These are phyloP conservation scores for Sitobion miscanthi DNA, from an alignment of 1,140 invertebrate species.

Conservation along the genomic window DNA sequence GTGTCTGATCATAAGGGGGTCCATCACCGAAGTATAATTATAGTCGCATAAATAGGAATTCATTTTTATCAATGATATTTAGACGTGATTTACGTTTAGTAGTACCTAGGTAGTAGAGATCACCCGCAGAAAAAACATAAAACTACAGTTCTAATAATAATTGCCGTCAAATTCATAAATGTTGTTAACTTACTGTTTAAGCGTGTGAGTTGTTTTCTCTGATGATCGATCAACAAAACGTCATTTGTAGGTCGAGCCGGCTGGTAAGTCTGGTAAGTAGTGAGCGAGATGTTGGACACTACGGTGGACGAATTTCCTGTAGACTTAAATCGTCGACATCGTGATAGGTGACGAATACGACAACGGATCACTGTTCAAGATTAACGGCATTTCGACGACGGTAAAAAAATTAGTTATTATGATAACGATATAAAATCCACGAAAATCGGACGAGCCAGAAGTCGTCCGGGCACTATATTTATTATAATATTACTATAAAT, in stretches of 20 bases:
- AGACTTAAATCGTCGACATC: not conserved
- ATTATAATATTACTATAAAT: not conserved
- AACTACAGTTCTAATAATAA: not conserved
- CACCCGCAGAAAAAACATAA: not conserved
- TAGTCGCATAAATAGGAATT: not conserved
- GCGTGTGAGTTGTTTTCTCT: not conserved
- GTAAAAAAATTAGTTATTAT: not conserved
- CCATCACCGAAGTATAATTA: not conserved
- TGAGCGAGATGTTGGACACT: too few species aligned
- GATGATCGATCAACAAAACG: not conserved
- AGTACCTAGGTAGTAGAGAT: not conserved
- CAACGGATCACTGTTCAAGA: not conserved
- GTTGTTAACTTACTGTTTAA: not conserved
- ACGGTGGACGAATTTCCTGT: not conserved
- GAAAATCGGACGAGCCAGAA: not conserved
- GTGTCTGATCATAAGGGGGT: not conserved
- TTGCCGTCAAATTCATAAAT: not conserved
- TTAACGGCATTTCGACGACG: not conserved
- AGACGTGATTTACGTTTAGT: too few species aligned
- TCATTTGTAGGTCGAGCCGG: not conserved
- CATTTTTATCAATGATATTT: not conserved
- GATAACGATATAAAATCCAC: not conserved
- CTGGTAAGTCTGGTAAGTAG: not conserved
- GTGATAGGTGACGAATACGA: not conserved
- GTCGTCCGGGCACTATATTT: not conserved